Conservation (phyloP, 2,797 vertebrate genomes). For the Morelia viridis region DNA sequence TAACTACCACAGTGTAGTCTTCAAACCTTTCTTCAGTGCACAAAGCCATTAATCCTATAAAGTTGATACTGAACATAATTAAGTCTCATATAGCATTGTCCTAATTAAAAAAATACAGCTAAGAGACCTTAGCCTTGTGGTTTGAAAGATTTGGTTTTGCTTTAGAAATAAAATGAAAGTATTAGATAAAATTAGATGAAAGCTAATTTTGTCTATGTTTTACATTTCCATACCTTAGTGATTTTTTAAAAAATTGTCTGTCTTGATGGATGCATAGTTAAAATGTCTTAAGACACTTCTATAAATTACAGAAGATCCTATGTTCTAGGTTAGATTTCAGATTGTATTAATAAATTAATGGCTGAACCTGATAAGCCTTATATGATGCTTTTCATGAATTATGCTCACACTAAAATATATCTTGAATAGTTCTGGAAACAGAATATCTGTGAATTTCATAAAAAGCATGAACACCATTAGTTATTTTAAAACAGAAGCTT, state of each 20-base stretch:
- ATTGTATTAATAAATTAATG: neutral
- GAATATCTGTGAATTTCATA: neutral
- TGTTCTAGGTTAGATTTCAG: neutral
- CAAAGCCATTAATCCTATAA: neutral
- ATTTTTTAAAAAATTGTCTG: neutral
- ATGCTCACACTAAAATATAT: neutral
- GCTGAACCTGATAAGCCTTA: neutral
- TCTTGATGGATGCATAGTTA: neutral
- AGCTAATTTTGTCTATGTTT: neutral
- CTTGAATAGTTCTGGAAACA: neutral
- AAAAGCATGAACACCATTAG: neutral
- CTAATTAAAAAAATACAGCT: neutral
- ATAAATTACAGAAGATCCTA: neutral
- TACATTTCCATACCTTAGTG: neutral
- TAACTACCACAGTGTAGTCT: neutral
- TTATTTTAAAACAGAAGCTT: neutral
- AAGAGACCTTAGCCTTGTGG: neutral
- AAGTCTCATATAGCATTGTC: neutral
- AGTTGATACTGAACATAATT: neutral
- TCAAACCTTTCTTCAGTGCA: neutral
- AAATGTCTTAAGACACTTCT: neutral
- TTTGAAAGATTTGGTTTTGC: neutral
- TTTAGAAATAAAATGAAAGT: neutral
- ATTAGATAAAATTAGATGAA: neutral
- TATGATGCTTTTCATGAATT: neutral